Evolutionary conservation across 2,113 vertebrate genomes (phyloP).

Genomic region (Marcusenius ussheri): DNA sequence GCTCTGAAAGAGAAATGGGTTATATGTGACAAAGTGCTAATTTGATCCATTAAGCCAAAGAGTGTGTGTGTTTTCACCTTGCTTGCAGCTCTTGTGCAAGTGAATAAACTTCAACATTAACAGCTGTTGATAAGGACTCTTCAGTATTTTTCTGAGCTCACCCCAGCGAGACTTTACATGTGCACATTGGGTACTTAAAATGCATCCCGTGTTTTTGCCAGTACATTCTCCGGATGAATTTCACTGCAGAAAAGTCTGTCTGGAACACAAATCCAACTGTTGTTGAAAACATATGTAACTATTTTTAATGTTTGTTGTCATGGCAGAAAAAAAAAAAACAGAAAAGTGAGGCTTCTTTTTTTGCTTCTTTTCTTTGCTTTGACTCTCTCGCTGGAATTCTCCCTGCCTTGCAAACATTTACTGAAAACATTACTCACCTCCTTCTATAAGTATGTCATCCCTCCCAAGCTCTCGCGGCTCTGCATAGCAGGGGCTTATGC

Average conservation of each 20-base stretch:
- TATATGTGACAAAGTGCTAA: conserved; percentile 51
- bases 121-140: not conserved
- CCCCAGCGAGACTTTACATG: not conserved
- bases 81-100: not conserved
- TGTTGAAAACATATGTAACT: not conserved
- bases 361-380: not conserved
- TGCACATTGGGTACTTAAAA: not conserved
- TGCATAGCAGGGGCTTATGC: not conserved
- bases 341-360: not conserved
- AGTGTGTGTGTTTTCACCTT: conserved; percentile 25
- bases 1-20: conserved; percentile 39
- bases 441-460: conserved; percentile 22
- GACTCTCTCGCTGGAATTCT: conserved; percentile 12
- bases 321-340: not conserved
- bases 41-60: conserved; percentile 50
- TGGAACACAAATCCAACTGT: not conserved
- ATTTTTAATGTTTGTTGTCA: not conserved
- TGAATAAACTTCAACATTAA: conserved; percentile 1
- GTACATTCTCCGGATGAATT: not conserved
- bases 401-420: conserved; percentile 16
- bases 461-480: not conserved
- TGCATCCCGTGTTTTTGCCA: not conserved
- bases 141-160: not conserved
- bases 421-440: conserved; percentile 29
- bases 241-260: not conserved